Evolutionary conservation across 1,140 invertebrate species (phyloP).

Genomic region (Bombus sibiricus): DNA sequence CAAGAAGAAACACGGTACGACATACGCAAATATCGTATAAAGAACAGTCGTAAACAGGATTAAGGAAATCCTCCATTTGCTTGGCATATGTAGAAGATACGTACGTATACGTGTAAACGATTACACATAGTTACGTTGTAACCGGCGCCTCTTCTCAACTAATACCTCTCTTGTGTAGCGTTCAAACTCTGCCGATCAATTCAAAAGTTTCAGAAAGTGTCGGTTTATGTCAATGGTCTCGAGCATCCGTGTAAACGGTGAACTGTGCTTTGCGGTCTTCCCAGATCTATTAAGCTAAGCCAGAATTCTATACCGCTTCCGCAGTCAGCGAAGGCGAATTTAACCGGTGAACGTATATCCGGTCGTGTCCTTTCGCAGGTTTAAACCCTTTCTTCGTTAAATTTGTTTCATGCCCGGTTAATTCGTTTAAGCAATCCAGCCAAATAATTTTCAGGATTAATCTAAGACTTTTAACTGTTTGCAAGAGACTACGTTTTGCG

Average conservation of each 20-base stretch:
- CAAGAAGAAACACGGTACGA: neutral
- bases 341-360: neutral
- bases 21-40: neutral
- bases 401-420: no score
- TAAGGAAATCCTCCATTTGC: conserved; percentile 17
- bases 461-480: neutral
- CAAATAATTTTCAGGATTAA: no score
- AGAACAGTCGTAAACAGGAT: neutral
- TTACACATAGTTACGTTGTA: conserved; percentile 23
- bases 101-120: conserved; percentile 16
- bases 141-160: neutral
- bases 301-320: conserved; percentile 18
- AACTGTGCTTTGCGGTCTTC: conserved; percentile 21
- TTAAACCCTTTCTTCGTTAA: neutral
- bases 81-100: conserved; percentile 2
- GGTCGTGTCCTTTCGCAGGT: no score
- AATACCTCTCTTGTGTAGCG: conserved; percentile 11
- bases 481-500: neutral
- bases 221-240: conserved; percentile 32
- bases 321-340: neutral
- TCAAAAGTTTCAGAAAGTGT: conserved; percentile 28
- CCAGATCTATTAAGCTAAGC: conserved; percentile 6
- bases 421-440: no score
- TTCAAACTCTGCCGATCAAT: conserved; percentile 38
- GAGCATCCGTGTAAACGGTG: conserved; percentile 6